Evolutionary conservation across 53 echinoderm and acorn worm genomes (phyloP), one percentile per base, ranked within the genome.

Genomic region (Mesocentrotus franciscanus): DNA sequence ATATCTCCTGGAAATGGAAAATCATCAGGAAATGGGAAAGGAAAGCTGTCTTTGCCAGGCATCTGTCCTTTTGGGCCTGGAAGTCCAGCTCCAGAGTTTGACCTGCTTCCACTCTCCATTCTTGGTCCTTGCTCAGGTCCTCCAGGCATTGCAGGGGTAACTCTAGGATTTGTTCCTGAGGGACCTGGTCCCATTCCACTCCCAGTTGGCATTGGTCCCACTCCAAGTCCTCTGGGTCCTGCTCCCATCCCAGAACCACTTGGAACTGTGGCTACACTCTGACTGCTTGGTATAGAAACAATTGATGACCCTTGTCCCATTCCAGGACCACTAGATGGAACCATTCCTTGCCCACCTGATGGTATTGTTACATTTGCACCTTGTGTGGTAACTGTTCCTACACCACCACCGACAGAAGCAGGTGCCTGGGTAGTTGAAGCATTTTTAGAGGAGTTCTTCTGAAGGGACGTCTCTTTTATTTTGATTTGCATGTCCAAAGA

Each of bases 401-500:
- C 79, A 89, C 59, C 35, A 17, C 30, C 33, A 16, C 90, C 36
- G 5, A 56, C 32, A 90, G 90, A 60, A 90, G n/a, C 90, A 39
- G 72, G 68, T 92, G 71, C 49, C 60, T 92, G 92, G 26, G 75
- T 56, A 56, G 15, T 58, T 60, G 78, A 26, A 18, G n/a, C 59
- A 56, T 56, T 29, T 16, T 61, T 30, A 76, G 27, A 39, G 13
- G 93, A 26, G 30, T 64, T 17, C 84, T 94, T 94, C 30, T 64
- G 39, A 32, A 94, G 70, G 5, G 85, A 68, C 3, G 10, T 9
- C 29, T 94, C 85, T 70, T 94, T 94, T 85, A 94, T 94, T 85
- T 94, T 94, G 36, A 98, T 98, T 60, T 97, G 97, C 90, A 90
- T 96, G 66, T 98, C 97, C 35, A 97, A 84, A 4, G 96, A 96